A percentile compares a stretch with the other conserved stretches of the same genome.
These are phyloP conservation scores for Salminus brasiliensis DNA, from an alignment of 2,113 vertebrate genomes.

Conservation along the genomic window DNA sequence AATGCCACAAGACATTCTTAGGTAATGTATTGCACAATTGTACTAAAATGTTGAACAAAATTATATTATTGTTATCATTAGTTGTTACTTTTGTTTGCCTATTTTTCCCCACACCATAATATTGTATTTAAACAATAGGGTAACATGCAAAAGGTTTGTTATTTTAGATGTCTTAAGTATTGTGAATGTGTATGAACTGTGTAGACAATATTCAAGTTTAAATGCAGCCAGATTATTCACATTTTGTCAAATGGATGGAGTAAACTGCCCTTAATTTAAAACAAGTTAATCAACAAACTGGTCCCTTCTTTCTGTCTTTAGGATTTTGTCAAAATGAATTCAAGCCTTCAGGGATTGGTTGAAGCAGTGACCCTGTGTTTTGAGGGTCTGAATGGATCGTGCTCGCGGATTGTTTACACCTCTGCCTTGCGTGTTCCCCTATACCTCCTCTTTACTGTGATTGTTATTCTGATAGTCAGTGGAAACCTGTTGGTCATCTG, in stretches of 20 bases:
- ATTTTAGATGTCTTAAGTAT: no score
- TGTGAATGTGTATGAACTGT: no score
- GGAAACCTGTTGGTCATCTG: conserved; percentile 82
- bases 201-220: no score
- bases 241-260: no score
- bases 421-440: conserved; percentile 65
- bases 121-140: no score
- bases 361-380: conserved; percentile 62
- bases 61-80: background rate
- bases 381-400: conserved; percentile 75
- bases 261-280: no score
- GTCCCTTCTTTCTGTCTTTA: background rate
- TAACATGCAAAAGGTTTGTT: no score
- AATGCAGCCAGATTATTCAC: no score
- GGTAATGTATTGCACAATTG: conserved; percentile 7
- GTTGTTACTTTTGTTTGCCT: background rate
- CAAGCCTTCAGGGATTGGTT: background rate
- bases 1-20: background rate
- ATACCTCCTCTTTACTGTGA: conserved; percentile 72
- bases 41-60: background rate
- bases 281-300: background rate
- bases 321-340: conserved; percentile 22
- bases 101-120: no score
- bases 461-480: conserved; percentile 76
- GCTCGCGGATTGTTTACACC: conserved; percentile 71